A percentile compares a stretch with the other conserved stretches of the same genome.
These are phyloP conservation scores for Sebastes schlegelii DNA, from an alignment of 2,113 vertebrate genomes.

Conservation along the genomic window DNA sequence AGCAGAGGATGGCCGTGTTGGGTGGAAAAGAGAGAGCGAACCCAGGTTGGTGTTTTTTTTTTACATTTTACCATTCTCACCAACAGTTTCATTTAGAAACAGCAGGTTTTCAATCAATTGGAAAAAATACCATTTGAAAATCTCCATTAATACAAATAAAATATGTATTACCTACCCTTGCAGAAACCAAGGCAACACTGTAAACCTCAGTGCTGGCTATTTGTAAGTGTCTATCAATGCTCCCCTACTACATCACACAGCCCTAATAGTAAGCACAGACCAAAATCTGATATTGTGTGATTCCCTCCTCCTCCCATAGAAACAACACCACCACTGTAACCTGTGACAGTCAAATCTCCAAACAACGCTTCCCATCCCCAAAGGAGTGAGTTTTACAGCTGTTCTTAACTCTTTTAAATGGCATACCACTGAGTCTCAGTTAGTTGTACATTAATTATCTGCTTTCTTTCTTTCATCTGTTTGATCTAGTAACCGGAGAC, in stretches of 20 bases:
- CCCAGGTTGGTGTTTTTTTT: constrained; percentile 6
- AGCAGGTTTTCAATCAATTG: constrained; percentile 29
- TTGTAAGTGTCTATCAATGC: constrained; percentile 23
- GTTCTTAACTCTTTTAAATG: neutral
- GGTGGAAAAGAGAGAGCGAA: constrained; percentile 10
- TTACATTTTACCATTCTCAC: neutral
- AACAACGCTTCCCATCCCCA: constrained; percentile 40
- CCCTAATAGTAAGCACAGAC: neutral
- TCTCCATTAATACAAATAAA: neutral
- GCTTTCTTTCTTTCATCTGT: neutral
- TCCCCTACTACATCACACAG: neutral
- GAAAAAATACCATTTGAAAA: neutral
- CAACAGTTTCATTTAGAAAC: neutral
- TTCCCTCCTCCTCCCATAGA: neutral
- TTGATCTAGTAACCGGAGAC: constrained; percentile 36
- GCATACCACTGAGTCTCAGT: neutral
- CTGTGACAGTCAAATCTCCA: neutral
- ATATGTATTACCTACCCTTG: neutral
- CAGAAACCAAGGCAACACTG: constrained; percentile 31
- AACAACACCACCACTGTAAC: constrained; percentile 17
- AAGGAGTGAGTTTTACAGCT: constrained; percentile 41
- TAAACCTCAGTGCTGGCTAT: constrained; percentile 25
- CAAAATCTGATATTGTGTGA: constrained; percentile 1
- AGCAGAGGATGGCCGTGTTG: neutral
- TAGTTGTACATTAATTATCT: neutral